Percentiles rank a stretch among this genome's conserved stretches.
phyloP scores from a whole-genome alignment of 2,113 vertebrate genomes.

The Labrus mixtus region DNA sequence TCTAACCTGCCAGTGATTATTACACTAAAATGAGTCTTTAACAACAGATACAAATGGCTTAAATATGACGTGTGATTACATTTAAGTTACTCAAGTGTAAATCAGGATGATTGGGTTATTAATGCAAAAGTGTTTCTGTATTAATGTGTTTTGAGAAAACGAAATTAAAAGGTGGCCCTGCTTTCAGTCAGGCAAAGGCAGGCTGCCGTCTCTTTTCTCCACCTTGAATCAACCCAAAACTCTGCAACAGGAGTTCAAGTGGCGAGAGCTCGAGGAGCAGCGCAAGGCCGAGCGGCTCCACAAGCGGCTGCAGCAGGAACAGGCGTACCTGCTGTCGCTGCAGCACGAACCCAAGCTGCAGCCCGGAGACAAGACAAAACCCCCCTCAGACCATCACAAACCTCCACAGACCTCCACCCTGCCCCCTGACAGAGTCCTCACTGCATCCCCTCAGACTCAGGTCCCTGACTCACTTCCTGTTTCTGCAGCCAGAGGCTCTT shows the following conservation, averaged over 20 bases:
- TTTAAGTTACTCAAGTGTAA: too few relatives aligned
- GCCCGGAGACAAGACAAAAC: slow-evolving; percentile 66
- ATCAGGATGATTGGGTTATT: too few relatives aligned
- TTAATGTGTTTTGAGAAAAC: background rate
- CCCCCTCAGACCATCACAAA: slow-evolving; percentile 48
- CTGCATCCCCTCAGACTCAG: slow-evolving; percentile 58
- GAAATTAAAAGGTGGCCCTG: background rate
- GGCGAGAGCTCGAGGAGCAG: slow-evolving; percentile 97
- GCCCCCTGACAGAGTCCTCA: slow-evolving; percentile 58
- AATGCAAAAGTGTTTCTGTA: background rate
- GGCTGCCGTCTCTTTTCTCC: slow-evolving; percentile 23
- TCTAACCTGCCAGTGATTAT: too few relatives aligned
- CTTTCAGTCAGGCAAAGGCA: background rate
- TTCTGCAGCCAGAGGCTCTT: slow-evolving; percentile 29
- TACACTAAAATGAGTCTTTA: too few relatives aligned
- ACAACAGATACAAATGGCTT: too few relatives aligned
- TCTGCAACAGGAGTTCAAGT: slow-evolving; percentile 93
- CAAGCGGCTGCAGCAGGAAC: slow-evolving; percentile 95
- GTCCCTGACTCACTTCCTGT: slow-evolving; percentile 35
- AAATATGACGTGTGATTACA: too few relatives aligned
- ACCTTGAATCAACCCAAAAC: slow-evolving; percentile 43
- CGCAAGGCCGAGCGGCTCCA: slow-evolving; percentile 95
- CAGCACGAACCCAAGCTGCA: slow-evolving; percentile 89
- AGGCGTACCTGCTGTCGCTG: slow-evolving; percentile 95
- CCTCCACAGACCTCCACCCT: slow-evolving; percentile 59